Conservation (phyloP, 2,888 invertebrate species). For the Epinotia bilunana region DNA sequence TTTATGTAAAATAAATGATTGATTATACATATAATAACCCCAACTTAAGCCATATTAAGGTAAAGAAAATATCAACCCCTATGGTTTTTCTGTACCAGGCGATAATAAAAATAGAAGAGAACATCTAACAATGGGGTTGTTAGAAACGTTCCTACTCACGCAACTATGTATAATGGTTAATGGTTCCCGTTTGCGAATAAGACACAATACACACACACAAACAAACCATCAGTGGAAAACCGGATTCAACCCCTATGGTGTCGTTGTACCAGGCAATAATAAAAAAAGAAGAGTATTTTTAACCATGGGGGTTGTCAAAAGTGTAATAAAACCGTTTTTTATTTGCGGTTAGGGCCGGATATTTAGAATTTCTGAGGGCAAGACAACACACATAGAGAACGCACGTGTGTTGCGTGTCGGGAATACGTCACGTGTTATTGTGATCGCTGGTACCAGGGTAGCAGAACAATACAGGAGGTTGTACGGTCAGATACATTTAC, state of each 20-base stretch:
- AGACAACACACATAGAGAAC: constrained; percentile 22
- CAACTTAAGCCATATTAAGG: neutral
- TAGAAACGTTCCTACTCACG: neutral
- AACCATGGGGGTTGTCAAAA: constrained; percentile 31
- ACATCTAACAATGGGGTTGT: constrained; percentile 51
- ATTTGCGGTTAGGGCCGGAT: constrained; percentile 34
- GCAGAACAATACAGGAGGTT: constrained; percentile 45
- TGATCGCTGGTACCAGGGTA: constrained; percentile 47
- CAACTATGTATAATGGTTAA: too few species aligned
- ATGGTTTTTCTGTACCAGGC: constrained; percentile 72
- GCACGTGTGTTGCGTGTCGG: constrained; percentile 27
- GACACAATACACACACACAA: neutral
- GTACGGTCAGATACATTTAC: neutral
- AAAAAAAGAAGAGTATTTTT: constrained; percentile 40
- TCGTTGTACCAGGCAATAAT: constrained; percentile 43
- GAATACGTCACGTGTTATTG: constrained; percentile 35
- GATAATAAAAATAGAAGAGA: constrained; percentile 65
- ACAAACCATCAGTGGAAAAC: constrained; percentile 26
- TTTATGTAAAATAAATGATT: too few species aligned
- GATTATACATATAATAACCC: too few species aligned
- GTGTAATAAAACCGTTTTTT: constrained; percentile 38
- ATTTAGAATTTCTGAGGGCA: constrained; percentile 12
- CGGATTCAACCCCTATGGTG: constrained; percentile 39
- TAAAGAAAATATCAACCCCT: constrained; percentile 61
- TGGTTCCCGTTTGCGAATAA: constrained; percentile 2